Base-by-base conservation (phyloP, 2,888 invertebrate genomes). In the Conus canariensis region DNA sequence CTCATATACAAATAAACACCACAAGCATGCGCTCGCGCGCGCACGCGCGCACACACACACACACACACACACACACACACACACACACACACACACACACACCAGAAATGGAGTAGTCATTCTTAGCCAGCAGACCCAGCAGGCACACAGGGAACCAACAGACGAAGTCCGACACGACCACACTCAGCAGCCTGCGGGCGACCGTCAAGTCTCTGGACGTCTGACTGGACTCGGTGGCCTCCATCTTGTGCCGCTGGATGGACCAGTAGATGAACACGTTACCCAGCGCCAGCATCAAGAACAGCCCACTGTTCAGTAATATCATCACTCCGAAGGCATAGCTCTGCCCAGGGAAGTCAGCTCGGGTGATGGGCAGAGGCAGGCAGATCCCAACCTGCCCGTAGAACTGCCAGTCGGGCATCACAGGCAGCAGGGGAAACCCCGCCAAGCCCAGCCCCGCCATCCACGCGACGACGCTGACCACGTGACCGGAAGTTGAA, bases 211-310 rank as follows among this genome's bases (percentile, higher is more conserved):
- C 82, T 22, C 58, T 83, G 58, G 82, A 83, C 82, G 82, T 58
- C 82, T 58, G 58, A 9, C 82, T 83, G 58, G 82, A 83, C 19
- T 83, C 82, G 56, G 82, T 22, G 2, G 22, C 58, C 19, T n/a
- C 82, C 82, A 83, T 83, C 82, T 58, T 83, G 58, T 83, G 82
- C n/a, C 25, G 82, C 82, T 83, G 82, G 58, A 83, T 83, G 82
- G 82, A 56, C 58, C 58, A 58, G 22, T 83, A 83, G 58, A 83
- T 83, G 56, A 83, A 56, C 56, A 56, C 82, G 19, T 83, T 83
- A 8, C 82, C 82, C 58, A 83, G 8, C 14, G 58, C 82, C 82
- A 83, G 82, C 56, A 83, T 19, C 58, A 83, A 5, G 58, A 83
- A 83, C 82, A 83, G 58, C 56, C 19, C 82, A 10, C 82, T 83